Base-by-base conservation (phyloP, 2,888 invertebrate genomes). In the Teleogryllus oceanicus region DNA sequence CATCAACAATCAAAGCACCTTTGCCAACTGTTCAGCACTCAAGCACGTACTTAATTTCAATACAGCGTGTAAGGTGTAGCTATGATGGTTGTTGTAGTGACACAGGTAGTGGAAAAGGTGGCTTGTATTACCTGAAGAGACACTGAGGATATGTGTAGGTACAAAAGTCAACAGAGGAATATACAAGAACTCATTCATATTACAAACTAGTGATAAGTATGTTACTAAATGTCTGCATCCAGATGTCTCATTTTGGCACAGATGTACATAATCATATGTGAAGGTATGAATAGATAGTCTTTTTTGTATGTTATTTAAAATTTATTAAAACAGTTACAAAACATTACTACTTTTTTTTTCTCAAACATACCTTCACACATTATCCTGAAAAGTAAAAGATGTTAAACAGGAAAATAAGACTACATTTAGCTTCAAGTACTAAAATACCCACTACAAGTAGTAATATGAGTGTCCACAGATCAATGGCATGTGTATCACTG, bases 1-100 rank as follows among this genome's bases (percentile, higher is more conserved):
- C 81, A 82, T 81, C 79, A 81, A 82, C 83, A 83, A 83, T 82
- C 80, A 82, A 82, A 83, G 83, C 83, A 81, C 82, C 82, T 81
- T 82, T 82, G 80, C 81, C 82, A 82, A 82, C 82, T 83, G 81
- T 82, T 83, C 81, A 82, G 82, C 82, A 82, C 80, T 81, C 82
- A 82, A 82, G 82, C 82, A 82, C 75, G 76, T 81, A 81, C 81
- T 81, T 78, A 80, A 77, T 77, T 81, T 80, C 80, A 81, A 80
- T 81, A 82, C 81, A 81, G 82, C 82, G 82, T 82, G 82, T 76
- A 79, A 51, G 79, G 78, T 80, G 80, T 81, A 81, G 82, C 81
- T 81, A 81, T 80, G 81, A 62, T 62, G 62, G 62, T 62, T 62
- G 62, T 62, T 62, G 82, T 79, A 78, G 80, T 80, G 80, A 80